These are phyloP conservation scores for Tetramorium simillimum DNA, from an alignment of 1,140 invertebrate genomes.

Conservation along the genomic window DNA sequence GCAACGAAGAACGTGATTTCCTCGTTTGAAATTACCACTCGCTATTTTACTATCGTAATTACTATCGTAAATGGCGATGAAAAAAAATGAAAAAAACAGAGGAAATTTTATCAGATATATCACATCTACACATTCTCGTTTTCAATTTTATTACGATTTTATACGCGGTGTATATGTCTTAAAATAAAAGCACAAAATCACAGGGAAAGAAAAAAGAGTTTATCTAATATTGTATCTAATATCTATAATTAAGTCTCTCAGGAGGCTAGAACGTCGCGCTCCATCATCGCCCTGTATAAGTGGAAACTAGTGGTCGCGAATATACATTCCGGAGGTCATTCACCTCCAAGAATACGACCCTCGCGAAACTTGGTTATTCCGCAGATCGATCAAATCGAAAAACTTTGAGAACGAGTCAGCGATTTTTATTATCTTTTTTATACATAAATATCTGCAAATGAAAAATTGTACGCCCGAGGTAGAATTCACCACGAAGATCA, in stretches of 20 bases:
- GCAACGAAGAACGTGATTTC: neutral
- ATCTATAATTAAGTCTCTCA: neutral
- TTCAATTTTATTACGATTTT: neutral
- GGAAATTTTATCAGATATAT: neutral
- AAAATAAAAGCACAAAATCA: neutral
- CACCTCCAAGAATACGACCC: slow-evolving; percentile 17
- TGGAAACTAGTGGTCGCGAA: neutral
- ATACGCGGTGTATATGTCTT: neutral
- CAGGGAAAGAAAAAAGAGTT: neutral
- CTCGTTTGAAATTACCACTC: neutral
- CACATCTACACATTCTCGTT: neutral
- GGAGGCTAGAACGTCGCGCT: neutral
- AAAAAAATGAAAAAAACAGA: neutral
- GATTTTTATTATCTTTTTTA: neutral
- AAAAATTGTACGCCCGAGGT: neutral
- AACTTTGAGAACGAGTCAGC: neutral
- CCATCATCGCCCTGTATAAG: neutral
- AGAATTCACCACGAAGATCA: neutral
- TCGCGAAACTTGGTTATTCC: slow-evolving; percentile 7
- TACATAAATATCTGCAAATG: neutral
- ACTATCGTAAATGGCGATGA: neutral
- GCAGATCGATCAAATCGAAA: slow-evolving; percentile 1
- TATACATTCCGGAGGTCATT: slow-evolving; percentile 16
- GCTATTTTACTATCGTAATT: neutral
- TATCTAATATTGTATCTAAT: slow-evolving; percentile 3